Evolutionary conservation across 2,888 invertebrate genomes (phyloP), one percentile per base, ranked within the genome.

Genomic region (Cyaniris semiargus): DNA sequence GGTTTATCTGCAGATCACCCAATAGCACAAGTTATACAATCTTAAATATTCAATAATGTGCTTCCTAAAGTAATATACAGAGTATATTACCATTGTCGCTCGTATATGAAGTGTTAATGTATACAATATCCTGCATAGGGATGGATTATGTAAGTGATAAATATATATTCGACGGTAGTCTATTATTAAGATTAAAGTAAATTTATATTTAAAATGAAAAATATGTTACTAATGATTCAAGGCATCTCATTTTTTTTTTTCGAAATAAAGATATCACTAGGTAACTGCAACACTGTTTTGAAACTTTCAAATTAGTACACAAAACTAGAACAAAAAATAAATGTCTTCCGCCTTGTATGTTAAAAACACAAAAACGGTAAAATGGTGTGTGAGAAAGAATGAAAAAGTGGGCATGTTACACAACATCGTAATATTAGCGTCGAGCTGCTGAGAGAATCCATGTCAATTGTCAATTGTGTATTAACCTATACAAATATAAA

Each of bases 261-360:
- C 4, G 15, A 56, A 56, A 56, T n/a, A n/a, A 56, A 56, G 1
- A 5, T 56, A 18, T 56, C 6, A 18, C 5, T 7, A 34, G 7
- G 8, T 38, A 58, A 21, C 21, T 23, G 21, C 21, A 10, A 23
- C 23, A 23, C 60, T 58, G 58, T 58, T 60, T 60, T 21, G 23
- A 23, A 60, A 60, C 13, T 7, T 21, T 60, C 23, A 31, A 18
- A 27, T 66, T 66, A 66, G 27, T 66, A 66, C 66, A 31, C 27
- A 66, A 15, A 66, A 66, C 66, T 66, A 15, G 66, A 66, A 31
- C 66, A 66, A 66, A 66, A 66, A 27, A 66, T 66, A 66, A 66
- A 66, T 66, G 66, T 66, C 27, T 66, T 66, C 66, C 66, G 66
- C 31, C 66, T 66, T 4, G 60, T 21, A 66, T 6, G 15, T 23